Evolutionary conservation across 2,797 vertebrate genomes (phyloP).

Genomic region (Typhlichthys eigenmanni): DNA sequence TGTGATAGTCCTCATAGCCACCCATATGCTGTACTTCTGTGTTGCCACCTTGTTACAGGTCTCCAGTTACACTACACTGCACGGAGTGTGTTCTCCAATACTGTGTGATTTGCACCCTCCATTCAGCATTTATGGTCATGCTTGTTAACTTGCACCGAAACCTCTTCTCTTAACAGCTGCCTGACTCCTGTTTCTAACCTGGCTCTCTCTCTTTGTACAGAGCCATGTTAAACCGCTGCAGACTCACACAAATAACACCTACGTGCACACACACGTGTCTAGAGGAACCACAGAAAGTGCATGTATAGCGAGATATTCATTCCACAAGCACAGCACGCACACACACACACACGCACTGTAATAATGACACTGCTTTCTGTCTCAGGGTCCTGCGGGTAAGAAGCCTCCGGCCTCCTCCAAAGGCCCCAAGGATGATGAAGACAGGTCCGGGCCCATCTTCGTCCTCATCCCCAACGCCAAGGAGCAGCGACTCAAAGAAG

Average conservation of each 20-base stretch:
- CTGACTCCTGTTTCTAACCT: slow-evolving; percentile 6
- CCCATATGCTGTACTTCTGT: not conserved
- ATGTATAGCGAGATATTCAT: too few relatives aligned
- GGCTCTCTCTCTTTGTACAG: not conserved
- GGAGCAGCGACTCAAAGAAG: slow-evolving; percentile 95
- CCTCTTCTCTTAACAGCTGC: not conserved
- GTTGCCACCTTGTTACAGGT: slow-evolving; percentile 2
- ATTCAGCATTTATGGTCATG: not conserved
- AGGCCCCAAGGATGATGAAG: slow-evolving; percentile 90
- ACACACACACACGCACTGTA: not conserved
- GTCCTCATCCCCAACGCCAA: slow-evolving; percentile 89
- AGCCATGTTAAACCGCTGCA: not conserved
- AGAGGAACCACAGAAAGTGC: not conserved
- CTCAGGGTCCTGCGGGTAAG: slow-evolving; percentile 84
- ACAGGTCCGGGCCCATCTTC: slow-evolving; percentile 91
- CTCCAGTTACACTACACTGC: slow-evolving; percentile 27
- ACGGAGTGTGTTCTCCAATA: slow-evolving; percentile 22
- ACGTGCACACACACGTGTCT: too few relatives aligned
- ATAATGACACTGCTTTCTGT: too few relatives aligned
- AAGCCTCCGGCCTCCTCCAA: slow-evolving; percentile 82
- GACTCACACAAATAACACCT: not conserved
- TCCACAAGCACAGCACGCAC: not conserved
- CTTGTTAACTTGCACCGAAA: slow-evolving; percentile 25
- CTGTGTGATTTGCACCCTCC: slow-evolving; percentile 14
- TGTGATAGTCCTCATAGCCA: too few relatives aligned